Conservation (phyloP, 2,888 invertebrate species). For the Branchellion lobata region DNA sequence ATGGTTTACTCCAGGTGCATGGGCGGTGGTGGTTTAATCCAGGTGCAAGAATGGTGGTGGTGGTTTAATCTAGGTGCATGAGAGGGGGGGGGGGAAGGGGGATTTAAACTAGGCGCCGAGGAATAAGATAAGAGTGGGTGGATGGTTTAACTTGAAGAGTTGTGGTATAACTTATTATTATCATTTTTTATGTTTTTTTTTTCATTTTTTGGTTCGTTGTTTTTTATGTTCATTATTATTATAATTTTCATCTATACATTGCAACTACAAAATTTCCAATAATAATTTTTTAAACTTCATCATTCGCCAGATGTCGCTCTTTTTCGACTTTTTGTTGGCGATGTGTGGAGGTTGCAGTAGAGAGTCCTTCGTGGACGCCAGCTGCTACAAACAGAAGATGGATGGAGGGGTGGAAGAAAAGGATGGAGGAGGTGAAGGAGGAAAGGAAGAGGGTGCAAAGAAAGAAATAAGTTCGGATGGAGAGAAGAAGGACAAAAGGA, state of each 20-base stretch:
- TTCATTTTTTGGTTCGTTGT: too few relatives aligned
- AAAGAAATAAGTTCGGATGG: neutral
- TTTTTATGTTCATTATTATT: too few relatives aligned
- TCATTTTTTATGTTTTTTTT: too few relatives aligned
- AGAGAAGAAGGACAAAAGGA: neutral
- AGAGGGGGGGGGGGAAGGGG: neutral
- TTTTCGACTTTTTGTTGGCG: constrained; percentile 65
- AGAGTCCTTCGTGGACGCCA: constrained; percentile 56
- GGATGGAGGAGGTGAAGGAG: neutral
- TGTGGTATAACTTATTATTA: too few relatives aligned
- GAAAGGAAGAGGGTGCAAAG: neutral
- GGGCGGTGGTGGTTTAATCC: neutral
- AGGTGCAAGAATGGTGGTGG: too few relatives aligned
- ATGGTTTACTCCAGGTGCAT: neutral
- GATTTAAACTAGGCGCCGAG: neutral
- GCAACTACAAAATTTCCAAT: too few relatives aligned
- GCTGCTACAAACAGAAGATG: neutral
- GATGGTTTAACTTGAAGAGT: too few relatives aligned
- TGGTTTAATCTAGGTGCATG: neutral
- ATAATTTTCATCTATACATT: too few relatives aligned
- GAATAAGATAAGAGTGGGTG: neutral
- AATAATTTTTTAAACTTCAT: too few relatives aligned
- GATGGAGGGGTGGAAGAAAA: constrained; percentile 24
- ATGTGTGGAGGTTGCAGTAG: constrained; percentile 61
- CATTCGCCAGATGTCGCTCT: constrained; percentile 63